phyloP scores from a whole-genome alignment of 2,113 vertebrate species.

The Otocyon megalotis region DNA sequence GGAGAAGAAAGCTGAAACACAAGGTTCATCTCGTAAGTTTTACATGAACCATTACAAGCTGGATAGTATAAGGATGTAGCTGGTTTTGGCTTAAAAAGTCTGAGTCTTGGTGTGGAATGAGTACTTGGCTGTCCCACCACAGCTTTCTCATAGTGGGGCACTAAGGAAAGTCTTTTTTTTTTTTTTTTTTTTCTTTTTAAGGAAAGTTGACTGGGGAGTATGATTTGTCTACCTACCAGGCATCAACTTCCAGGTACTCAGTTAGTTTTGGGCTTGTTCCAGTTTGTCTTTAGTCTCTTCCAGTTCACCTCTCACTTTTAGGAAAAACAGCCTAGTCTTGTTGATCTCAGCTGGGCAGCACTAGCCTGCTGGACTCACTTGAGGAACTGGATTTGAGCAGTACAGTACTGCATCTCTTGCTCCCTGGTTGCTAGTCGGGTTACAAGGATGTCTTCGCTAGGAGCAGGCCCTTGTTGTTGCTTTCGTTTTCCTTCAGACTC shows the following conservation, averaged over 20 bases:
- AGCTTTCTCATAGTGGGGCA: slow-evolving; percentile 98
- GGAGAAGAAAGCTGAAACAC: slow-evolving; percentile 96
- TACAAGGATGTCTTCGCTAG: slow-evolving; percentile 98
- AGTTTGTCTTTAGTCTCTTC: slow-evolving; percentile 99
- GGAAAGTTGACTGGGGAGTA: slow-evolving; percentile 93
- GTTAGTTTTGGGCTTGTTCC: slow-evolving; percentile 99
- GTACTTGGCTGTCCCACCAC: slow-evolving; percentile 97
- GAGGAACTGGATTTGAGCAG: slow-evolving; percentile 99
- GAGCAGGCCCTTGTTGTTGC: slow-evolving; percentile 98
- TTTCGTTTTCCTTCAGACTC: slow-evolving; percentile 99
- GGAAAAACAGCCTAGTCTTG: slow-evolving; percentile 99
- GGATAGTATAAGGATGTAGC: slow-evolving; percentile 93
- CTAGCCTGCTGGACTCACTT: slow-evolving; percentile 99
- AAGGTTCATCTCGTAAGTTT: slow-evolving; percentile 98
- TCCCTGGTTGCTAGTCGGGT: slow-evolving; percentile 99
- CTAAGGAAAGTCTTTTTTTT: slow-evolving; percentile 95
- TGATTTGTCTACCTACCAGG: slow-evolving; percentile 99
- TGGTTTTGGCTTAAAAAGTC: slow-evolving; percentile 95
- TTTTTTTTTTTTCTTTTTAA: too few relatives aligned
- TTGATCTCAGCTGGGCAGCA: slow-evolving; percentile 97
- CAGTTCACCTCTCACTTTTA: slow-evolving; percentile 99
- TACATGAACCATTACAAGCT: slow-evolving; percentile 97
- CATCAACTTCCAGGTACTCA: slow-evolving; percentile 99
- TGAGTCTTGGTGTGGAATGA: slow-evolving; percentile 98
- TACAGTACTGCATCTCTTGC: slow-evolving; percentile 98